Evolutionary conservation across 2,797 vertebrate species (phyloP).

Genomic region (Amblyopsis hoosieri): DNA sequence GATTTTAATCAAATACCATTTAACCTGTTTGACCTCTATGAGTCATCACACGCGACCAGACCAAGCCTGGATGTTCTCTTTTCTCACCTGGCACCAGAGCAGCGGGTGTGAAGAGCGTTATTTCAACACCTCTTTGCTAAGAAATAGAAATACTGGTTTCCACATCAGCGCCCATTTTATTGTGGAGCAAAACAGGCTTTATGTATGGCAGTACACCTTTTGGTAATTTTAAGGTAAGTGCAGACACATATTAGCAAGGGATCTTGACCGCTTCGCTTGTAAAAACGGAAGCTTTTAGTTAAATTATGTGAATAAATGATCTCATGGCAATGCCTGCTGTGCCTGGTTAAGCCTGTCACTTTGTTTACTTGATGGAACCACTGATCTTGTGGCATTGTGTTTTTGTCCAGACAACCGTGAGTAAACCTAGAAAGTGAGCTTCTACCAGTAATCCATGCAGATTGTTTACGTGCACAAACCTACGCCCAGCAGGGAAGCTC

Average conservation of each 20-base stretch:
- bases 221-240: neutral
- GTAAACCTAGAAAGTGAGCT: constrained; percentile 21
- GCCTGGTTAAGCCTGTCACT: neutral
- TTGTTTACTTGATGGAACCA: neutral
- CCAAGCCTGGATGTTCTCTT: constrained; percentile 67
- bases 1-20: constrained; percentile 89
- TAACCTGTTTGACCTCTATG: constrained; percentile 81
- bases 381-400: constrained; percentile 12
- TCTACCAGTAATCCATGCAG: constrained; percentile 32
- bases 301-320: neutral
- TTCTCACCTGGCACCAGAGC: constrained; percentile 65
- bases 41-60: constrained; percentile 77
- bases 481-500: constrained; percentile 46
- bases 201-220: constrained; percentile 31
- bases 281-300: neutral
- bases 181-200: constrained; percentile 47
- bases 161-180: constrained; percentile 51
- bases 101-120: constrained; percentile 63
- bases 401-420: constrained; percentile 27
- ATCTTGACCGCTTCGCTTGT: neutral
- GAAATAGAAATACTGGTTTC: constrained; percentile 52
- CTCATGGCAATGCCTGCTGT: neutral
- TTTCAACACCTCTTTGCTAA: constrained; percentile 59
- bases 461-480: constrained; percentile 50
- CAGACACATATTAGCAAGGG: neutral